Conservation (phyloP, 1,140 invertebrate genomes). For the Sitophilus oryzae region DNA sequence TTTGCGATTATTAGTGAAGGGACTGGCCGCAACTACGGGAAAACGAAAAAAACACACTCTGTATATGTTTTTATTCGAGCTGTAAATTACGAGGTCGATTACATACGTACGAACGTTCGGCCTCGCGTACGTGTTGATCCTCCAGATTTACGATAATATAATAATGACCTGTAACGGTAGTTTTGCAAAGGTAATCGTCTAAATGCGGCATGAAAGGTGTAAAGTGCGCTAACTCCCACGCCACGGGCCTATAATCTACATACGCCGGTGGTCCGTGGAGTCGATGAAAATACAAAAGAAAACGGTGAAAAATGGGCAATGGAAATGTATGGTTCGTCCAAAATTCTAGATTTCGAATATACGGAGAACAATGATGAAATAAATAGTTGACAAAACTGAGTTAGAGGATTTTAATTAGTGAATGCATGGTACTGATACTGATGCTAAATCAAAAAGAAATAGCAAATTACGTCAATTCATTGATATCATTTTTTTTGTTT, state of each 20-base stretch:
- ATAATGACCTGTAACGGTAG: slow-evolving; percentile 20
- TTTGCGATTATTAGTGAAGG: background rate
- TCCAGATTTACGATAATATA: slow-evolving; percentile 16
- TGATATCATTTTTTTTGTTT: too few species aligned
- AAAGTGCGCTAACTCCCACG: slow-evolving; percentile 14
- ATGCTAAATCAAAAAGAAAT: too few species aligned
- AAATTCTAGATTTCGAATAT: too few species aligned
- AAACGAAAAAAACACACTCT: background rate
- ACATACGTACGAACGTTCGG: background rate
- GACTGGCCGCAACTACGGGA: background rate
- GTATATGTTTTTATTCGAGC: background rate
- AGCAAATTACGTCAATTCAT: too few species aligned
- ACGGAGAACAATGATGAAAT: too few species aligned
- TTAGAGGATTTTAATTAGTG: too few species aligned
- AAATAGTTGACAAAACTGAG: too few species aligned
- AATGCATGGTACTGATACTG: too few species aligned
- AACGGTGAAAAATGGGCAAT: too few species aligned
- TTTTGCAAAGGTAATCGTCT: slow-evolving; percentile 4
- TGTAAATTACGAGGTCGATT: background rate
- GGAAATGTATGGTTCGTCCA: too few species aligned
- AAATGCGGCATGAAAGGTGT: slow-evolving; percentile 8
- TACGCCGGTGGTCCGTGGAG: background rate
- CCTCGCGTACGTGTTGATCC: slow-evolving; percentile 12
- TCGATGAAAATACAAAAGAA: too few species aligned
- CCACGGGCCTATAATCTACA: background rate